These are phyloP conservation scores for Yasuhikotakia modesta DNA, from an alignment of 2,797 vertebrate species.

Conservation along the genomic window DNA sequence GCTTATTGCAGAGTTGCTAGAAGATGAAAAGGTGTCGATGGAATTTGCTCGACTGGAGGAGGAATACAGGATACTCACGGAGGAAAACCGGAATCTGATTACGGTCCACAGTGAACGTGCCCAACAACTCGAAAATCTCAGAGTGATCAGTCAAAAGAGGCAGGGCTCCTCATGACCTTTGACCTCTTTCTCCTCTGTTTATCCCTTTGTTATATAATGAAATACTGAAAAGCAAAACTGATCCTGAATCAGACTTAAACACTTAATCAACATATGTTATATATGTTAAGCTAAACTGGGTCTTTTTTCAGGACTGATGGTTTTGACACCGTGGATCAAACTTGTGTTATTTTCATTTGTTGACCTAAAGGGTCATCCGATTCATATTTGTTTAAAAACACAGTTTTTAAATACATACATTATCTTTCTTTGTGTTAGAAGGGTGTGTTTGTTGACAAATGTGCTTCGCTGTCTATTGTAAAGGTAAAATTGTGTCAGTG, in stretches of 20 bases:
- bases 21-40: conserved; percentile 87
- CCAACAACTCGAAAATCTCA: conserved; percentile 89
- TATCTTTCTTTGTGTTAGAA: conserved; percentile 1
- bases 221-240: conserved; percentile 7
- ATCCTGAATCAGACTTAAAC: conserved; percentile 18
- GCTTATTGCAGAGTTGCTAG: conserved; percentile 89
- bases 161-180: conserved; percentile 89
- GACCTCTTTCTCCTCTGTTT: conserved; percentile 48
- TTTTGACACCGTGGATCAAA: conserved; percentile 1
- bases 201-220: conserved; percentile 3
- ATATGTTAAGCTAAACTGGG: neutral
- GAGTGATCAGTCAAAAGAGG: conserved; percentile 83
- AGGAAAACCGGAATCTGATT: conserved; percentile 90
- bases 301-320: neutral
- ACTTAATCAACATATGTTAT: conserved; percentile 23
- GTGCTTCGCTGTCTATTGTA: conserved; percentile 8
- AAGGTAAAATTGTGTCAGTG: conserved; percentile 11
- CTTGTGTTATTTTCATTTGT: conserved; percentile 1
- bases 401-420: conserved; percentile 7
- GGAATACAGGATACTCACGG: conserved; percentile 87
- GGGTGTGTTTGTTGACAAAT: conserved; percentile 27
- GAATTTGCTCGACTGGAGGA: conserved; percentile 87
- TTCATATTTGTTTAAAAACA: neutral
- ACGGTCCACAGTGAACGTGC: conserved; percentile 86
- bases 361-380: neutral